These are phyloP conservation scores for Tor tambroides DNA, from an alignment of 2,113 vertebrate genomes.

Conservation along the genomic window DNA sequence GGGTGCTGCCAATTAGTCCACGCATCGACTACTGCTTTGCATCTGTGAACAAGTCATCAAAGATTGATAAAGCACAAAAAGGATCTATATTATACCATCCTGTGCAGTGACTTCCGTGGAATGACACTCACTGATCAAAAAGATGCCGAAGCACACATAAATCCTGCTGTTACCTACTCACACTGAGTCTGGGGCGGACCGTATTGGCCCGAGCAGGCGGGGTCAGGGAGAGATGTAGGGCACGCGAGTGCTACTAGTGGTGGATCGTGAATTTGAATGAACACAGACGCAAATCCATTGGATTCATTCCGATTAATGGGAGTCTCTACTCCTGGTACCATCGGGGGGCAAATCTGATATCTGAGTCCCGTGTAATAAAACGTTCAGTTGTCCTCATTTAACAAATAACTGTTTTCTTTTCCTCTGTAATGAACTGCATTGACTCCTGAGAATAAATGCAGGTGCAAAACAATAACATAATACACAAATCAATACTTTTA, in stretches of 20 bases:
- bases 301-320: constrained; percentile 8
- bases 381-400: background rate
- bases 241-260: constrained; percentile 25
- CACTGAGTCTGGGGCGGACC: constrained; percentile 43
- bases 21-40: constrained; percentile 2
- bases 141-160: constrained; percentile 17
- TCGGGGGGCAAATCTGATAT: background rate
- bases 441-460: background rate
- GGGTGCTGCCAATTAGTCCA: constrained; percentile 11
- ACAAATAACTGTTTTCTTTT: too few species aligned
- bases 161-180: constrained; percentile 28
- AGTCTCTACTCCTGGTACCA: background rate
- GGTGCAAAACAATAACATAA: background rate
- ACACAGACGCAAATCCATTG: constrained; percentile 2
- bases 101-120: background rate
- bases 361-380: background rate
- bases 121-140: background rate
- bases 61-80: background rate
- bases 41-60: background rate
- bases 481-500: background rate
- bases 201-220: constrained; percentile 19
- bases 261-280: constrained; percentile 1
- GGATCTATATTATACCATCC: background rate
- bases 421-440: background rate
- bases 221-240: constrained; percentile 34